Conservation (phyloP, 2,888 invertebrate species). For the Drosophila kambysellisi region DNA sequence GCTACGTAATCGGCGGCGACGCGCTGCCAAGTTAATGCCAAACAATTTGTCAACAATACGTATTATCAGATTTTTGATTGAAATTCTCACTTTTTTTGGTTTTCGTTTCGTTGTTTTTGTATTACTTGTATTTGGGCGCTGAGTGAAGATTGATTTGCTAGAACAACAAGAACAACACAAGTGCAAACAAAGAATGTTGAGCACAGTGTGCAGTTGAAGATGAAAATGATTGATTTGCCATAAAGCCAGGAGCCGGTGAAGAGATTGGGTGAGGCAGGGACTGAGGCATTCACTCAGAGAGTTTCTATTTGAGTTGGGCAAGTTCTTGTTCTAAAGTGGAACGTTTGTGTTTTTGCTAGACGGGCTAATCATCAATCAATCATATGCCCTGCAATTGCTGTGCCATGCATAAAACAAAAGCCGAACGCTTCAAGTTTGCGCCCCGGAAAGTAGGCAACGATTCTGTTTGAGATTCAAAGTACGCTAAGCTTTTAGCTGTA, state of each 20-base stretch:
- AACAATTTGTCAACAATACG: conserved; percentile 73
- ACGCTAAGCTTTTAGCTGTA: conserved; percentile 3
- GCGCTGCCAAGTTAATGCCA: conserved; percentile 60
- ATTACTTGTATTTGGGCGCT: conserved; percentile 31
- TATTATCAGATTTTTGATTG: conserved; percentile 72
- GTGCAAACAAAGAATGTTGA: conserved; percentile 39
- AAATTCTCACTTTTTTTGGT: conserved; percentile 44
- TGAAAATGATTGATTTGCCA: conserved; percentile 75
- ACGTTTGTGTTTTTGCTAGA: conserved; percentile 27
- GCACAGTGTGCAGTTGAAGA: conserved; percentile 65
- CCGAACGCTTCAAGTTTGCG: conserved; percentile 42
- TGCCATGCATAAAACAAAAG: conserved; percentile 63
- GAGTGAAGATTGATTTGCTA: conserved; percentile 69
- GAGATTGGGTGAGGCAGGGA: not conserved
- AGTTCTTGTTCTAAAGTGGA: conserved; percentile 56
- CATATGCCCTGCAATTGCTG: conserved; percentile 60
- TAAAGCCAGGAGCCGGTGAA: conserved; percentile 46
- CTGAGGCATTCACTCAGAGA: conserved; percentile 21
- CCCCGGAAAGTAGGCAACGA: conserved; percentile 43
- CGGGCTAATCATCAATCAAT: conserved; percentile 77
- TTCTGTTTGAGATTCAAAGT: conserved; percentile 45
- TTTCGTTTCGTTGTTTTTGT: conserved; percentile 22
- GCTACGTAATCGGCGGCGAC: conserved; percentile 25
- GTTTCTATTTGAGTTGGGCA: conserved; percentile 67
- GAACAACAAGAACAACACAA: conserved; percentile 32